These are phyloP conservation scores for Spilarctia lutea DNA, from an alignment of 2,888 invertebrate species.

Conservation along the genomic window DNA sequence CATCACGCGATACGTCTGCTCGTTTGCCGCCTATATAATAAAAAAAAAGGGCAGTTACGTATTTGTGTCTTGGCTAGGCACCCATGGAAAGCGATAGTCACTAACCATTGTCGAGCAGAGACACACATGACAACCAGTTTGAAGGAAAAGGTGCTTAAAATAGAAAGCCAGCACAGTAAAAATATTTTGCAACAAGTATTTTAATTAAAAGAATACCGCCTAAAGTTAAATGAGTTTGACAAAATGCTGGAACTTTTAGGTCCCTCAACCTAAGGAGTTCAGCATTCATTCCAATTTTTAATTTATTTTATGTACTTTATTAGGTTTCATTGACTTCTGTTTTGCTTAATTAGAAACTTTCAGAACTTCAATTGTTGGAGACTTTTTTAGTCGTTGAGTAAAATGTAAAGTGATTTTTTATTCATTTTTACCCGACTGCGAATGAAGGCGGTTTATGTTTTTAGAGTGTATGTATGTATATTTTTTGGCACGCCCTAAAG, in stretches of 20 bases:
- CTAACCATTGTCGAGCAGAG: neutral
- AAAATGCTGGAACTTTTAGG: constrained; percentile 36
- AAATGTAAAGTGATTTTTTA: neutral
- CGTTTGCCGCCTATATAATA: no score
- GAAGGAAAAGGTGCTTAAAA: neutral
- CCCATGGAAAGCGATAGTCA: no score
- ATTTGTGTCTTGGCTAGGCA: no score
- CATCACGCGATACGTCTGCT: no score
- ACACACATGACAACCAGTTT: neutral
- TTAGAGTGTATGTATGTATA: neutral
- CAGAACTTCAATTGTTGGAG: neutral
- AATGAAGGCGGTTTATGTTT: no score
- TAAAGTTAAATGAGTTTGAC: constrained; percentile 54
- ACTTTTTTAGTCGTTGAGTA: neutral
- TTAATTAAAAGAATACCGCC: constrained; percentile 45
- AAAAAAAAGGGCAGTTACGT: neutral
- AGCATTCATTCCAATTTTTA: constrained; percentile 31
- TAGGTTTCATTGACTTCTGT: constrained; percentile 38
- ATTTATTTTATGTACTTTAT: constrained; percentile 43
- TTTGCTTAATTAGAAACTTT: constrained; percentile 7
- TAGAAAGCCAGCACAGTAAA: constrained; percentile 4
- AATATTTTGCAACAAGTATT: constrained; percentile 26
- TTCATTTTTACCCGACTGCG: no score
- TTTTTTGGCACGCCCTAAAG: no score
- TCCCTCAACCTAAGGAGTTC: no score